phyloP scores from a whole-genome alignment of 1,140 invertebrate species.

The Vollenhovia emeryi region DNA sequence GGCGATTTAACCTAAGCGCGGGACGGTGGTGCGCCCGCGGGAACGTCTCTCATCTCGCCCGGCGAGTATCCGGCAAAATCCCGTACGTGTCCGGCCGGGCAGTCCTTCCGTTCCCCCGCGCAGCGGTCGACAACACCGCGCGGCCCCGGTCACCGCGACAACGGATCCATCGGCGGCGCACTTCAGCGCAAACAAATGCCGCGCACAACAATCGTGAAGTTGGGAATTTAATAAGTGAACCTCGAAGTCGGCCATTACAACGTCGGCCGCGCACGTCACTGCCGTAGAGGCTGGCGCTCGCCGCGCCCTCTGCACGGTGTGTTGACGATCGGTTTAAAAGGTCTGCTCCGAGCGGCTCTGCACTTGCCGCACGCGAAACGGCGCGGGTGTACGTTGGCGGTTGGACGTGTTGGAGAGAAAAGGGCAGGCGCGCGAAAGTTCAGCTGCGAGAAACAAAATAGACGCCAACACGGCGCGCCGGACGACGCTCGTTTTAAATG shows the following conservation, averaged over 20 bases:
- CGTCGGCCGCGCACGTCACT: neutral
- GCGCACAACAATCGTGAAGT: slow-evolving; percentile 84
- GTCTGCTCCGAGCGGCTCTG: too few relatives aligned
- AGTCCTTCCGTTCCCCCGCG: neutral
- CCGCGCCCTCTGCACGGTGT: too few relatives aligned
- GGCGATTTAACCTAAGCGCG: slow-evolving; percentile 64
- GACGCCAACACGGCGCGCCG: too few relatives aligned
- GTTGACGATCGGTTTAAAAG: too few relatives aligned
- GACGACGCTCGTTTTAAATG: too few relatives aligned
- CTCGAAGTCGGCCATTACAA: slow-evolving; percentile 77
- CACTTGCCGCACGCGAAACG: too few relatives aligned
- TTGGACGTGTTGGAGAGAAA: too few relatives aligned
- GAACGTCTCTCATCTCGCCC: neutral
- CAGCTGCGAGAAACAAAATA: too few relatives aligned
- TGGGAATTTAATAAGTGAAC: slow-evolving; percentile 80
- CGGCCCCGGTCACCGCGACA: slow-evolving; percentile 48
- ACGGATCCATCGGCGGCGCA: slow-evolving; percentile 79
- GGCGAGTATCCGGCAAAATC: slow-evolving; percentile 12
- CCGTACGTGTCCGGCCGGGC: neutral
- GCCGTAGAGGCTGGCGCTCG: neutral
- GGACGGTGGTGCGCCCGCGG: neutral
- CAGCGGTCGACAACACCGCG: neutral
- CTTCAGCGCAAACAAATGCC: slow-evolving; percentile 85
- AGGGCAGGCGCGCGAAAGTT: too few relatives aligned
- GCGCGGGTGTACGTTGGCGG: too few relatives aligned